Percentiles rank a stretch among this genome's conserved stretches.
Evolutionary conservation across 2,113 vertebrate species (phyloP).

Genomic region (Casuarius casuarius): DNA sequence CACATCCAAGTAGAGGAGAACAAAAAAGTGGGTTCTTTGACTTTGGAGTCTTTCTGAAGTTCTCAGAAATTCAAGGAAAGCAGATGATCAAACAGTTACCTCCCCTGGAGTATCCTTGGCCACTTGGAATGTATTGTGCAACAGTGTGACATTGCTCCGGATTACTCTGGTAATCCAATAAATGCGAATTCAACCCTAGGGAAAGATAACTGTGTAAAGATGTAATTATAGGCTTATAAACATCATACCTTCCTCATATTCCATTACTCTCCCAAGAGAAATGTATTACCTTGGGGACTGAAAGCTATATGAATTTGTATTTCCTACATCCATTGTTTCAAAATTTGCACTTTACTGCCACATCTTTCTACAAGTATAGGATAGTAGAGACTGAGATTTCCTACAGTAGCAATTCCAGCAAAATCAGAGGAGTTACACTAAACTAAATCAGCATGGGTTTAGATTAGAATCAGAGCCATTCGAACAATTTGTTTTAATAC

Average conservation of each 20-base stretch:
- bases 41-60: not conserved
- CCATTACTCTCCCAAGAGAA: constrained; percentile 13
- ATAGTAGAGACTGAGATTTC: not conserved
- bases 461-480: not conserved
- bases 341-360: not conserved
- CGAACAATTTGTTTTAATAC: not conserved
- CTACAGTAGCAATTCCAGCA: not conserved
- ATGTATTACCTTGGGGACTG: not conserved
- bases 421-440: not conserved
- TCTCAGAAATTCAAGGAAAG: not conserved
- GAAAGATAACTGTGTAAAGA: constrained; percentile 42
- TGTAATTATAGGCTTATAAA: constrained; percentile 50
- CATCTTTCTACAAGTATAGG: not conserved
- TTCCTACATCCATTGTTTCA: not conserved
- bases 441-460: not conserved
- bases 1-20: not conserved
- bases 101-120: not conserved
- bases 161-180: not conserved
- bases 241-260: constrained; percentile 30
- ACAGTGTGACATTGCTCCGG: not conserved
- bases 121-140: not conserved
- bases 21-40: not conserved
- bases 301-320: not conserved
- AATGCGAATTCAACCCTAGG: constrained; percentile 12
- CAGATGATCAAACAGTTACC: not conserved